These are phyloP conservation scores for Garra rufa DNA, from an alignment of 2,113 vertebrate genomes.

Conservation along the genomic window DNA sequence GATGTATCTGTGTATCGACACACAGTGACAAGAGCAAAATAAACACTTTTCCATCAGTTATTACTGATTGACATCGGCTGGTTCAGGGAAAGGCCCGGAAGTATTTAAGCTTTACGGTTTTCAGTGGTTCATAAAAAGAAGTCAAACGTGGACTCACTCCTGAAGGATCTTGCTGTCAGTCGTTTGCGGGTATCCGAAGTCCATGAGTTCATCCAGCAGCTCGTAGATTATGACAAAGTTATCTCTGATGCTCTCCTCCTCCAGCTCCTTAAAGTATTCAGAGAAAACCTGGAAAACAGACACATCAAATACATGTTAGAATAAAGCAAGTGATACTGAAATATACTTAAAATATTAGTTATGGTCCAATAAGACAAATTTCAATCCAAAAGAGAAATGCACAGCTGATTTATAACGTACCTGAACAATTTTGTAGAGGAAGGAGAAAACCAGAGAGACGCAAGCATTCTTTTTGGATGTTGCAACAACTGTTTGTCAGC, in stretches of 20 bases:
- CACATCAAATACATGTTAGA: not conserved
- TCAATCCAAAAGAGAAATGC: not conserved
- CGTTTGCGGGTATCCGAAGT: slow-evolving; percentile 98
- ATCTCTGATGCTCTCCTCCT: slow-evolving; percentile 98
- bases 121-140: not conserved
- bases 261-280: slow-evolving; percentile 98
- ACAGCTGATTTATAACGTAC: slow-evolving; percentile 68
- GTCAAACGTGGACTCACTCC: slow-evolving; percentile 82
- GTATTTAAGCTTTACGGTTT: not conserved
- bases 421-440: slow-evolving; percentile 98
- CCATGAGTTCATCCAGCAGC: slow-evolving; percentile 97
- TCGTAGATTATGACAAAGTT: slow-evolving; percentile 99
- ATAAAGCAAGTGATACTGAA: not conserved
- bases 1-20: slow-evolving; percentile 84
- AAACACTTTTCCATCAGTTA: not conserved
- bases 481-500: slow-evolving; percentile 84
- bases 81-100: not conserved
- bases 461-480: slow-evolving; percentile 98
- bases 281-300: slow-evolving; percentile 87
- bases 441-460: slow-evolving; percentile 96
- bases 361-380: not conserved
- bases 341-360: not conserved
- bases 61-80: not conserved
- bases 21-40: not conserved
- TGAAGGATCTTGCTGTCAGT: slow-evolving; percentile 99